Evolutionary conservation across 1,140 invertebrate species (phyloP), one percentile per base, ranked within the genome.

Genomic region (Drosophila subpulchrella): DNA sequence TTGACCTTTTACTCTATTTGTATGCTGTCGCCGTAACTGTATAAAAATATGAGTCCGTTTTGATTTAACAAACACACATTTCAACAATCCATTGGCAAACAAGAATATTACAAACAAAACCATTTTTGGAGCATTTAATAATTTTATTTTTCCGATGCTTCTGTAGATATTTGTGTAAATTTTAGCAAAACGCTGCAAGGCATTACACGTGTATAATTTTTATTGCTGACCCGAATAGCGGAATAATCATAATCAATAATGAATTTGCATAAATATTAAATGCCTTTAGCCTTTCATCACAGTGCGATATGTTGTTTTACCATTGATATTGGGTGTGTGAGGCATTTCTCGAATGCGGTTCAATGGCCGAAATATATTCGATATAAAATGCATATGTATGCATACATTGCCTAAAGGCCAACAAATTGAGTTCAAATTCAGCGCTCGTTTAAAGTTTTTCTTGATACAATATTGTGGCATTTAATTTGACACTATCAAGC

Each of bases 231-330:
- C 36, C 17, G 13, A 41, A 38, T 7, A 53, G 50, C 27, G 51
- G 20, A 42, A 70, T 78, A 78, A 86, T 75, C 63, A 60, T 34
- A 78, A 72, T 88, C 58, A 82, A 82, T 82, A 79, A 82, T 72
- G 47, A 72, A 86, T 88, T 68, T 70, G 83, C 82, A 82, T 86
- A 68, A 79, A 82, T 82, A 65, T 78, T 63, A 61, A 76, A 88
- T 88, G 51, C 15, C 39, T 68, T 68, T 75, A 57, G 65, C n/a
- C 50, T 77, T 74, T 81, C 57, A 67, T 42, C 61, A 65, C 58
- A 51, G 63, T 61, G 46, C 48, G 20, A 63, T 50, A 32, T 15
- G n/a, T 68, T 39, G 27, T 47, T 46, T 62, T 48, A 60, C 27
- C 36, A 34, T 27, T 34, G 13, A 17, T 27, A 58, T 30, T 38